Evolutionary conservation across 1,140 invertebrate genomes (phyloP), one percentile per base, ranked within the genome.

Genomic region (Rhyacophila brunnea): DNA sequence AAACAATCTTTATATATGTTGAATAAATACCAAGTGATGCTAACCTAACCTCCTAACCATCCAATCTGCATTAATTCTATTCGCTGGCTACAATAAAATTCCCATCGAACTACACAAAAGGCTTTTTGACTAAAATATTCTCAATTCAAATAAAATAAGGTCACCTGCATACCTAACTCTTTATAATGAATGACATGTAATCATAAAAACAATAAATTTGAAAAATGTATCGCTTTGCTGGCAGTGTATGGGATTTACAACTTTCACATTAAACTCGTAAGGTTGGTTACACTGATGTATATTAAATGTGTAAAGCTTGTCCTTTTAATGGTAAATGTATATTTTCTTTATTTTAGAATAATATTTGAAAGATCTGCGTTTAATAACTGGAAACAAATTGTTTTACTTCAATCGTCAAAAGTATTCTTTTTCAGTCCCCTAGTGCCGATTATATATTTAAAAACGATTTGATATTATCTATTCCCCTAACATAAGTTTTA

Each of bases 401-500:
- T 15, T 18, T 28, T 48, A 9, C 11, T 48, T 32, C 13, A 7
- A 6, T 46, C 18, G 10, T 28, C 18, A 20, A 48, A 15, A 17
- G 18, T 48, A 28, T 48, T 14, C 32, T 23, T 48, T 4, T 4
- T 46, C 14, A 23, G 14, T 11, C 14, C 14, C 20, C 14, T 20
- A 11, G 14, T 48, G 17, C 1, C 14, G 6, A 14, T 48, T n/a
- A n/a, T n/a, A n/a, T n/a, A n/a, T n/a, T n/a, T n/a, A n/a, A n/a
- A n/a, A n/a, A 15, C 10, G 46, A 45, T 13, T 9, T 47, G 18
- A 28, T 23, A 47, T 47, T 23, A 36, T 51, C n/a, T 35, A 50
- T 38, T 51, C n/a, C 6, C 20, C 32, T 51, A 38, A 10, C 36
- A 38, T 19, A 18, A 38, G 20, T 51, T 50, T 51, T 18, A 51